Evolutionary conservation across 2,797 vertebrate species (phyloP).

Genomic region (Gephyroberyx darwinii): DNA sequence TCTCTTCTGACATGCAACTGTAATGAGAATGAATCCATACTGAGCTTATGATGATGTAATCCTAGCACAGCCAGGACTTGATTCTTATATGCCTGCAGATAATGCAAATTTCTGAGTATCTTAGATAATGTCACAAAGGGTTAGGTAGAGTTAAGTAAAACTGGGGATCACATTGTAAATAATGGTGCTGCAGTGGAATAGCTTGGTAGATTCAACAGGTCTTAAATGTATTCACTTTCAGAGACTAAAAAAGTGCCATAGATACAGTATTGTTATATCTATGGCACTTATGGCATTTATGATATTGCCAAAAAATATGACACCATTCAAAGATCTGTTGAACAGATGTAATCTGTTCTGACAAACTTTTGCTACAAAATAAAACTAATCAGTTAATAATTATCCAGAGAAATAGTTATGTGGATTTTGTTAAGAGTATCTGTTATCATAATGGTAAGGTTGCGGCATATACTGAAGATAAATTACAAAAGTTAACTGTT

Average conservation of each 20-base stretch:
- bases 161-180: not conserved
- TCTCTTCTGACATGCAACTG: slow-evolving; percentile 52
- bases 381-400: not conserved
- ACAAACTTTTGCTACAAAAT: not conserved
- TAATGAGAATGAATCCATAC: slow-evolving; percentile 44
- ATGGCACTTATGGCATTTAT: not conserved
- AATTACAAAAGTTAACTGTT: too few species aligned
- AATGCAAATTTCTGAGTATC: slow-evolving; percentile 8
- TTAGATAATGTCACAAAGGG: not conserved
- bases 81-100: slow-evolving; percentile 12
- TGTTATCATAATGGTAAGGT: not conserved
- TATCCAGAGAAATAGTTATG: too few species aligned
- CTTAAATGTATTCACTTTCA: not conserved
- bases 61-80: slow-evolving; percentile 23
- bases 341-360: too few species aligned
- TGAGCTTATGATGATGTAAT: slow-evolving; percentile 54
- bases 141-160: slow-evolving; percentile 2
- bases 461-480: not conserved
- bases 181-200: not conserved
- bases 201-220: not conserved
- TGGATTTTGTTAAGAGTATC: not conserved
- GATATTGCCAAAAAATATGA: not conserved
- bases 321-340: slow-evolving; percentile 8
- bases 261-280: not conserved
- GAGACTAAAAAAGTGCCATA: not conserved